phyloP scores from a whole-genome alignment of 2,888 invertebrate species.

The Scrobipalpa atriplicella region DNA sequence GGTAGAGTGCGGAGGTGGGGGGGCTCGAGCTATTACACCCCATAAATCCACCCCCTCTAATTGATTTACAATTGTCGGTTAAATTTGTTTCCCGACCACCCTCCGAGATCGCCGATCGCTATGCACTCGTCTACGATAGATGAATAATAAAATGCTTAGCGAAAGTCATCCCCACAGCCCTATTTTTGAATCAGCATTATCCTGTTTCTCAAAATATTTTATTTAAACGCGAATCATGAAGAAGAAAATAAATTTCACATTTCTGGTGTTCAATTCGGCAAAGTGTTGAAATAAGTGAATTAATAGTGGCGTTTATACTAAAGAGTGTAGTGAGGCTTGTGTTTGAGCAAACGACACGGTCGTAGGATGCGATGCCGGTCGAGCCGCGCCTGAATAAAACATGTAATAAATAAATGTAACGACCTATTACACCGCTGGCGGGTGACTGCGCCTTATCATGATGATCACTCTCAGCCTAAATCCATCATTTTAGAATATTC shows the following conservation, averaged over 20 bases:
- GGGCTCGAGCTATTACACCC: conserved; percentile 57
- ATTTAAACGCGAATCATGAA: not conserved
- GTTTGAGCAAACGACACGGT: conserved; percentile 40
- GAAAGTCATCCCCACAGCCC: conserved; percentile 28
- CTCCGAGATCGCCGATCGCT: conserved; percentile 69
- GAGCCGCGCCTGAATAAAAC: conserved; percentile 67
- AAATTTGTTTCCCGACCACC: conserved; percentile 82
- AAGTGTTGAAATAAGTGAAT: conserved; percentile 6
- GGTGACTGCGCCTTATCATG: conserved; percentile 14
- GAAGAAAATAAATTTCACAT: not conserved
- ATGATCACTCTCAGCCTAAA: conserved; percentile 11
- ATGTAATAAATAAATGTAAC: conserved; percentile 74
- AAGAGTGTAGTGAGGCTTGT: conserved; percentile 11
- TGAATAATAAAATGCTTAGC: conserved; percentile 37
- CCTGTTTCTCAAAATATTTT: not conserved
- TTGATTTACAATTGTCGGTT: conserved; percentile 83
- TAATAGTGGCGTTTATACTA: conserved; percentile 17
- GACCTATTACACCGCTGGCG: conserved; percentile 48
- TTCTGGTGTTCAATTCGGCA: not conserved
- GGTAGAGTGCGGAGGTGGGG: conserved; percentile 52
- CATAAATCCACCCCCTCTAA: conserved; percentile 78
- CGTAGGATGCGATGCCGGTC: no score
- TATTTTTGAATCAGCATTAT: conserved; percentile 9
- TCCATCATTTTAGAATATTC: not conserved
- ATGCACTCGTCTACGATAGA: conserved; percentile 56